Base-by-base conservation (phyloP, 2,797 vertebrate genomes). In the Chromobotia macracanthus region DNA sequence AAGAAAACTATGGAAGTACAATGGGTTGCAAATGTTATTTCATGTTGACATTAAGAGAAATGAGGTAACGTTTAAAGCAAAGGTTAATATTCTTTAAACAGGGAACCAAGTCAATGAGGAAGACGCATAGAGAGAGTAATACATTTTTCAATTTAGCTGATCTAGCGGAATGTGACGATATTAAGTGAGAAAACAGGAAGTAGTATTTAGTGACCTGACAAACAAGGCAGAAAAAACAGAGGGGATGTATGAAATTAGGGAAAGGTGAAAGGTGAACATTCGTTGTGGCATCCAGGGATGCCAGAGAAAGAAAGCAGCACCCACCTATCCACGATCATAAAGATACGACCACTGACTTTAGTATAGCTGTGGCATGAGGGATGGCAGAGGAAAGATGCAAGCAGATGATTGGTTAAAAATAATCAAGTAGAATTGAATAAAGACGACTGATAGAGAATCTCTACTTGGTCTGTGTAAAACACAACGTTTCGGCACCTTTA, bases 311-410 rank as follows among this genome's bases (percentile, higher is more conserved):
- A 89, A 81, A 93, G 90, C 89, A 92, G 85, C 95, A 99, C 97
- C 96, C 96, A 99, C 97, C 97, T 99, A 96, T 98, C 96, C 94
- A 98, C 95, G 94, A 99, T 97, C 92, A 99, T 93, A 96, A 96
- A 96, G 88, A 99, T 95, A 89, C 97, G 97, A 78, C 95, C 96
- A 95, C 93, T 98, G 95, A 99, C 97, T 95, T 99, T 99, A 93
- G 95, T 93, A 88, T 97, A 95, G 94, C 97, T 99, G 95, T 90
- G 91, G 90, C 86, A 91, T 84, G 89, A 90, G 84, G 68, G 74
- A 88, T 48, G 88, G 81, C 75, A 88, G 88, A 71, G 64, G 86
- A 91, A 86, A 91, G 83, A 91, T 10, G 56, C 76, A 55, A 84
- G 80, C 61, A 31, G 86, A 85, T 77, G 83, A 87, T 77, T 70